phyloP scores from a whole-genome alignment of 37 sponge, comb jelly and placozoan species.

The Cladorhizidae sp. region DNA sequence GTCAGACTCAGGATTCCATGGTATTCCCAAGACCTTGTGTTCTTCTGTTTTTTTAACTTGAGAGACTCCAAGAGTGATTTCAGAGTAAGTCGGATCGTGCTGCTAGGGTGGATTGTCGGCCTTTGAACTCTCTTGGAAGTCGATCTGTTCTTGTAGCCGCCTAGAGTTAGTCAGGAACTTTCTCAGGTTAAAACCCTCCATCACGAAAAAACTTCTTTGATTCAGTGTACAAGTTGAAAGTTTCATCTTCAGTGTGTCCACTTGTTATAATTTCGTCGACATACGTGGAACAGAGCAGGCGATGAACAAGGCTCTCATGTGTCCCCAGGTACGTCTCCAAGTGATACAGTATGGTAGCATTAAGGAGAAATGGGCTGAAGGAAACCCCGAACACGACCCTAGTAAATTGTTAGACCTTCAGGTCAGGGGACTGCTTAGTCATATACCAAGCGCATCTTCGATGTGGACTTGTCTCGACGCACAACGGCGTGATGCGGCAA shows the following conservation, averaged over 20 bases:
- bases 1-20: constrained; percentile 51
- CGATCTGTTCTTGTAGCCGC: constrained; percentile 18
- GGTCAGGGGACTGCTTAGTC: constrained; percentile 14
- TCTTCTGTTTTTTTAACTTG: constrained; percentile 7
- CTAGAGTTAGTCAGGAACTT: constrained; percentile 45
- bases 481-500: constrained; percentile 65
- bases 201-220: constrained; percentile 33
- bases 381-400: constrained; percentile 51
- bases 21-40: constrained; percentile 53
- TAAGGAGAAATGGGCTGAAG: constrained; percentile 47
- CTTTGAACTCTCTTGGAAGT: constrained; percentile 6
- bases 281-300: constrained; percentile 34
- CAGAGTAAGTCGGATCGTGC: constrained; percentile 22
- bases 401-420: constrained; percentile 34
- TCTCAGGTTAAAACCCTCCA: constrained; percentile 44
- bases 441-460: constrained; percentile 44
- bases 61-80: constrained; percentile 21
- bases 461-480: constrained; percentile 48
- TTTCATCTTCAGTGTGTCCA: constrained; percentile 40
- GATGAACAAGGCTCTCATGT: constrained; percentile 1
- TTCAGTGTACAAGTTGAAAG: constrained; percentile 16
- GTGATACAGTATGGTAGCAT: constrained; percentile 47
- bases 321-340: constrained; percentile 21
- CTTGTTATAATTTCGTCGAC: constrained; percentile 60
- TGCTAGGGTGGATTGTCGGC: neutral